Evolutionary conservation across 2,888 invertebrate species (phyloP).

Genomic region (Brenthis ino): DNA sequence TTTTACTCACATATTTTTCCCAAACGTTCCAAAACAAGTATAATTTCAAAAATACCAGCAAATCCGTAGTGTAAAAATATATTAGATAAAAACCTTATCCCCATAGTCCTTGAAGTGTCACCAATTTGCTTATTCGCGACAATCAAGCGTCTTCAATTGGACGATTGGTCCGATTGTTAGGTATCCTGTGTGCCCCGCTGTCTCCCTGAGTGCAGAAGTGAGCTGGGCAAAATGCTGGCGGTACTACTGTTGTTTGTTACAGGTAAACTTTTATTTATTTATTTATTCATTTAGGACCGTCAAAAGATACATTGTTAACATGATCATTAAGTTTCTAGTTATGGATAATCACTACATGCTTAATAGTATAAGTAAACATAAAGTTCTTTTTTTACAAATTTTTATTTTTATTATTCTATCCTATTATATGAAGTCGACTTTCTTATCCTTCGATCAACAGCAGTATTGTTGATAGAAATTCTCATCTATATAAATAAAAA

Average conservation of each 20-base stretch:
- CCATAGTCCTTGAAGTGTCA: conserved; percentile 62
- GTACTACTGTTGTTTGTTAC: conserved; percentile 43
- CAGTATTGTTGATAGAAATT: too few species aligned
- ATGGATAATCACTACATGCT: too few species aligned
- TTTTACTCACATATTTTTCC: too few species aligned
- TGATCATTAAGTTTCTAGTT: too few species aligned
- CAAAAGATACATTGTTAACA: neutral
- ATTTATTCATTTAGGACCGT: neutral
- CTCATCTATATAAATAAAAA: too few species aligned
- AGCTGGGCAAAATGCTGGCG: conserved; percentile 41
- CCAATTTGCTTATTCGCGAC: conserved; percentile 59
- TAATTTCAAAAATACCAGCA: neutral
- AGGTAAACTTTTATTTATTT: conserved; percentile 40
- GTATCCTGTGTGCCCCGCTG: conserved; percentile 28
- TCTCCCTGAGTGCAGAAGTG: conserved; percentile 21
- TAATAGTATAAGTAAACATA: too few species aligned
- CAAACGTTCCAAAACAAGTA: too few species aligned
- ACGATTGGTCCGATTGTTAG: conserved; percentile 58
- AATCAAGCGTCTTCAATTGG: conserved; percentile 62
- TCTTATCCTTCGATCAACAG: too few species aligned
- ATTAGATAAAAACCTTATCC: conserved; percentile 43
- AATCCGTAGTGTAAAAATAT: conserved; percentile 1
- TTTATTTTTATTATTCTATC: too few species aligned
- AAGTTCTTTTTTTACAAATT: too few species aligned
- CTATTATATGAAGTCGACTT: too few species aligned